These are phyloP conservation scores for Cottoperca gobio DNA, from an alignment of 2,797 vertebrate genomes.

Conservation along the genomic window DNA sequence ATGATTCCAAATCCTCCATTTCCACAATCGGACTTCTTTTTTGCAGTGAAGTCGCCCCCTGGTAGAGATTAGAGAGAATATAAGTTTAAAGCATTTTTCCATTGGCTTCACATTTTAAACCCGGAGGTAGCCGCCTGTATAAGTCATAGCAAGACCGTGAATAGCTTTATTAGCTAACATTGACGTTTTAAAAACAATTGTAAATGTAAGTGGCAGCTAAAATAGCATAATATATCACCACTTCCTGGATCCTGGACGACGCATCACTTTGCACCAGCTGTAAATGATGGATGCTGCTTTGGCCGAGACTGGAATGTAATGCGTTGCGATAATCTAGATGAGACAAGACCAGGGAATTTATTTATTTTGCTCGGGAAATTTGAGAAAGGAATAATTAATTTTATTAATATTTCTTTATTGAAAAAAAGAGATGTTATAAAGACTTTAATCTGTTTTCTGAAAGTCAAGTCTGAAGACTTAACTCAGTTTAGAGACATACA, in stretches of 20 bases:
- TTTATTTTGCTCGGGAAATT: background rate
- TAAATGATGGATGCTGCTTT: background rate
- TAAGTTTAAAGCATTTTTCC: no score
- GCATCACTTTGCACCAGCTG: constrained; percentile 1
- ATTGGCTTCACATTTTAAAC: no score
- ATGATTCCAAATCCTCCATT: no score
- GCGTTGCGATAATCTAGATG: background rate
- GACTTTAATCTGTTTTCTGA: background rate
- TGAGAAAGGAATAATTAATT: background rate
- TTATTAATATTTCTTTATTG: background rate
- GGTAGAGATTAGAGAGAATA: no score
- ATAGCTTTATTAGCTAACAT: background rate
- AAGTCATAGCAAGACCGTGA: background rate
- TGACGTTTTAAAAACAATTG: background rate
- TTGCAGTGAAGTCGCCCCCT: no score
- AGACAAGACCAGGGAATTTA: background rate
- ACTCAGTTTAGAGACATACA: background rate
- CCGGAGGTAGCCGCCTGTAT: no score
- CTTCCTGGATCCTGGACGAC: background rate
- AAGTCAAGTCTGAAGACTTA: background rate
- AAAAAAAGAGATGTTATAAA: background rate
- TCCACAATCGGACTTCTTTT: no score
- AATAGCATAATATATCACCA: background rate
- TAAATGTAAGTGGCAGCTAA: background rate
- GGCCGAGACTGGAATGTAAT: background rate